Percentiles rank a stretch among this genome's conserved stretches.
Evolutionary conservation across 1,140 invertebrate genomes (phyloP).

Genomic region (Pseudoatta argentina): DNA sequence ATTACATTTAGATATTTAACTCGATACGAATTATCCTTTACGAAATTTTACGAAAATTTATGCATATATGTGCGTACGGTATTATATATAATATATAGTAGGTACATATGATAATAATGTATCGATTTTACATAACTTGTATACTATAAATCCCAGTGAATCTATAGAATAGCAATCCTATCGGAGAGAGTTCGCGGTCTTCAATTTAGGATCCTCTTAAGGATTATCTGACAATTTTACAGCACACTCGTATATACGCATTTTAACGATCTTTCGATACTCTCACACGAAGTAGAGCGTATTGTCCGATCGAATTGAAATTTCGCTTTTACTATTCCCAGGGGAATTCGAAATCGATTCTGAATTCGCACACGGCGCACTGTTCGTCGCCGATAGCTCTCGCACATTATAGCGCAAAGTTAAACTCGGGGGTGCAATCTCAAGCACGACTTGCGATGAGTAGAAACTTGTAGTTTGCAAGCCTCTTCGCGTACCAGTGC

Average conservation of each 20-base stretch:
- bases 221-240: conserved; percentile 4
- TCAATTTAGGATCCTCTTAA: not conserved
- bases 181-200: too few relatives aligned
- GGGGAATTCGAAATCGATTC: conserved; percentile 6
- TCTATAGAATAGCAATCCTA: too few relatives aligned
- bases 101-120: too few relatives aligned
- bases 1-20: too few relatives aligned
- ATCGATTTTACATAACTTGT: too few relatives aligned
- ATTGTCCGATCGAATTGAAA: conserved; percentile 30
- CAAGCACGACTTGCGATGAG: not conserved
- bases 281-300: not conserved
- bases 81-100: too few relatives aligned
- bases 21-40: too few relatives aligned
- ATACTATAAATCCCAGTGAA: too few relatives aligned
- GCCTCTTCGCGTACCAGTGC: not conserved
- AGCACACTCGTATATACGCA: too few relatives aligned
- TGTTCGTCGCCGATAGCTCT: not conserved
- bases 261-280: not conserved
- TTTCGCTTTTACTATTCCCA: conserved; percentile 19
- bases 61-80: too few relatives aligned
- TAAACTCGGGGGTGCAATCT: conserved; percentile 22
- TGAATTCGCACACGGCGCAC: conserved; percentile 19
- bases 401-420: conserved; percentile 9
- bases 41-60: too few relatives aligned
- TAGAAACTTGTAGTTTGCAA: conserved; percentile 15